phyloP scores from a whole-genome alignment of 2,113 vertebrate species.

The Dipodomys ordii region DNA sequence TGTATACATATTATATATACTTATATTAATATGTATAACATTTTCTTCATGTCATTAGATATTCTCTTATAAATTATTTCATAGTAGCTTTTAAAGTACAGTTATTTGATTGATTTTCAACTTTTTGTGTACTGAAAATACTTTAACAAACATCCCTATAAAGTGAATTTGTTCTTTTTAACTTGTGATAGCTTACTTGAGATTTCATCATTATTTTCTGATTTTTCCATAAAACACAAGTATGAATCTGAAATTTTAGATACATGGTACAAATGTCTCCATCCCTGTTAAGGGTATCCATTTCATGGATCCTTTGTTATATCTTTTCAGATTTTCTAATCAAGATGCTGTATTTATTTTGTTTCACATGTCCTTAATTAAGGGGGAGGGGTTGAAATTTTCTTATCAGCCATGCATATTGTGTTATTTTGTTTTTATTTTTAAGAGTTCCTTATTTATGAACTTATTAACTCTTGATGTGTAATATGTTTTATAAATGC shows the following conservation, averaged over 20 bases:
- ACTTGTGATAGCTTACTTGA: too few relatives aligned
- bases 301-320: not conserved
- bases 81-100: not conserved
- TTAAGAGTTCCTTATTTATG: conserved; percentile 40
- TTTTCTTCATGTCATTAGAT: conserved; percentile 15
- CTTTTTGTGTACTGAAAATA: not conserved
- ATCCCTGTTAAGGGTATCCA: not conserved
- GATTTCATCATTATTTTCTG: not conserved
- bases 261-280: not conserved
- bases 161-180: too few relatives aligned
- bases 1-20: not conserved
- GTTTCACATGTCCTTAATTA: conserved; percentile 2
- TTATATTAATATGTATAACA: not conserved
- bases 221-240: not conserved
- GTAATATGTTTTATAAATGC: not conserved
- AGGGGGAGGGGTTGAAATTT: not conserved
- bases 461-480: not conserved
- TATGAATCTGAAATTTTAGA: not conserved
- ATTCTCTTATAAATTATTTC: not conserved
- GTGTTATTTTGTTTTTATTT: not conserved
- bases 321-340: not conserved
- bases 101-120: not conserved
- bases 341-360: not conserved
- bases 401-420: not conserved
- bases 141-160: not conserved